Percentiles rank a stretch among this genome's conserved stretches.
Evolutionary conservation across 2,888 invertebrate genomes (phyloP).

Genomic region (Maniola hyperantus): DNA sequence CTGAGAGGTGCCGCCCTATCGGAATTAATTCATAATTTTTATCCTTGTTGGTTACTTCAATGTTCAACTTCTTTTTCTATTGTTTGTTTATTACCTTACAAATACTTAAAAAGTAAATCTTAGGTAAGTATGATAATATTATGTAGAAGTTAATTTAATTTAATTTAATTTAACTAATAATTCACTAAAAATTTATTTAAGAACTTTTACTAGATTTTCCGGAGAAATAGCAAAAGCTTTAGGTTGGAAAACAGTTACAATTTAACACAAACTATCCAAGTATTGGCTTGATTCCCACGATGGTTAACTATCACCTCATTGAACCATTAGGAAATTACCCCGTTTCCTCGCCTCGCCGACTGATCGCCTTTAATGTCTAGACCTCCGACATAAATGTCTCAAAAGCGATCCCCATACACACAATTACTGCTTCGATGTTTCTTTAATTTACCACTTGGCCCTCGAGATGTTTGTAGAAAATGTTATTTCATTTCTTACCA

Average conservation of each 20-base stretch:
- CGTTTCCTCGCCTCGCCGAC: slow-evolving; percentile 54
- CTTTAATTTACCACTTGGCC: slow-evolving; percentile 9
- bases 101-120: no score
- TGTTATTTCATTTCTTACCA: slow-evolving; percentile 4
- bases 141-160: no score
- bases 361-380: slow-evolving; percentile 61
- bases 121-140: no score
- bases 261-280: slow-evolving; percentile 46
- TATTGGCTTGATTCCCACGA: slow-evolving; percentile 66
- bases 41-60: slow-evolving; percentile 53
- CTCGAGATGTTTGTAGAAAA: background rate
- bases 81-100: slow-evolving; percentile 17
- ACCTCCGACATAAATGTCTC: slow-evolving; percentile 36
- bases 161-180: no score
- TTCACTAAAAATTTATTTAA: background rate
- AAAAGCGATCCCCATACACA: slow-evolving; percentile 28
- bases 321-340: slow-evolving; percentile 70
- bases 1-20: slow-evolving; percentile 81
- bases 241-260: slow-evolving; percentile 34
- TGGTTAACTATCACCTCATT: slow-evolving; percentile 66
- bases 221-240: slow-evolving; percentile 10
- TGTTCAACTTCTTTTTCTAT: slow-evolving; percentile 31
- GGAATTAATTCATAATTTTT: slow-evolving; percentile 81
- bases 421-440: slow-evolving; percentile 23
- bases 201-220: background rate